phyloP scores from a whole-genome alignment of 2,888 invertebrate species.

The Eristalis tenax region DNA sequence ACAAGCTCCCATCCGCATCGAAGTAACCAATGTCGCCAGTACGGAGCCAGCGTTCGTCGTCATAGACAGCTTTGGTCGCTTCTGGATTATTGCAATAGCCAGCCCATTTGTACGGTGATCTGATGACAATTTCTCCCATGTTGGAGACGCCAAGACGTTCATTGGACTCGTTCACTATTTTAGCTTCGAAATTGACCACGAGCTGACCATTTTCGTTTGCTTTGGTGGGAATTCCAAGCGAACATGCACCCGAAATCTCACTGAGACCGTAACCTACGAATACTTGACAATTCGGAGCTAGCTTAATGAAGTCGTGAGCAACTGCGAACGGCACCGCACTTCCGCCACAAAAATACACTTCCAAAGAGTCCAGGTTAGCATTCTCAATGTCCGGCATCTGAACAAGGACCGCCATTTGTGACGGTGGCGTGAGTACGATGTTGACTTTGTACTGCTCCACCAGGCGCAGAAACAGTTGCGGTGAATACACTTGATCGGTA shows the following conservation, averaged over 20 bases:
- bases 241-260: conserved; percentile 62
- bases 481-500: conserved; percentile 64
- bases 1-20: conserved; percentile 68
- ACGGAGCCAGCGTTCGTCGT: conserved; percentile 72
- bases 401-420: conserved; percentile 71
- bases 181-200: conserved; percentile 56
- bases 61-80: conserved; percentile 55
- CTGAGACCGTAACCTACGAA: conserved; percentile 73
- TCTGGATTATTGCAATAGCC: conserved; percentile 70
- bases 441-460: conserved; percentile 71
- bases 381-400: conserved; percentile 58
- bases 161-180: conserved; percentile 72
- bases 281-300: conserved; percentile 56
- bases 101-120: conserved; percentile 49
- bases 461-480: conserved; percentile 69
- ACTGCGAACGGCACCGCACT: conserved; percentile 67
- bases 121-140: conserved; percentile 71
- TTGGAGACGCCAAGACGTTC: conserved; percentile 50
- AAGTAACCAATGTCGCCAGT: conserved; percentile 74
- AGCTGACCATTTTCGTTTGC: conserved; percentile 68
- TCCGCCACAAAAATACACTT: conserved; percentile 67
- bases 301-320: conserved; percentile 55
- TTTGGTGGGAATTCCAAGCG: conserved; percentile 18
- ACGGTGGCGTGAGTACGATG: conserved; percentile 69
- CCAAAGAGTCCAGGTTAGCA: conserved; percentile 67